phyloP scores from a whole-genome alignment of 2,888 invertebrate species.

The Nipponacmea schrenckii region DNA sequence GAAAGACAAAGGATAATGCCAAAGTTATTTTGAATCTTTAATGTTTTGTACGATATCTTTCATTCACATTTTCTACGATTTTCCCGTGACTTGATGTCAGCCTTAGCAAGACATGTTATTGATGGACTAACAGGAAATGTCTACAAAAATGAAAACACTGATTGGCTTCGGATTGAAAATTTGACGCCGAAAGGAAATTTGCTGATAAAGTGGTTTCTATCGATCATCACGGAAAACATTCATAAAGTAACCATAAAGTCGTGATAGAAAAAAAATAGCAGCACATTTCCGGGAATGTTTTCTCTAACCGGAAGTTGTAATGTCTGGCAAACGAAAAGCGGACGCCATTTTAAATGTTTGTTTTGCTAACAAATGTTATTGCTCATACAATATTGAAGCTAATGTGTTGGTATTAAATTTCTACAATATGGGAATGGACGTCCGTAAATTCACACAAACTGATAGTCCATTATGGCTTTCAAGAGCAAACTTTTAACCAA shows the following conservation, averaged over 20 bases:
- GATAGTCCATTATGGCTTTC: too few species aligned
- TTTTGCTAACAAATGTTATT: neutral
- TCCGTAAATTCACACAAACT: too few species aligned
- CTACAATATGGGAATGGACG: neutral
- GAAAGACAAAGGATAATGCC: neutral
- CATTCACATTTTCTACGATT: conserved; percentile 3
- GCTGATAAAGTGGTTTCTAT: neutral
- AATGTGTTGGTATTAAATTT: neutral
- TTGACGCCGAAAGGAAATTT: conserved; percentile 7
- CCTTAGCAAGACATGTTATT: neutral
- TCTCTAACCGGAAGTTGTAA: conserved; percentile 18
- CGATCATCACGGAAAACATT: conserved; percentile 2
- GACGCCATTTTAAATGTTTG: conserved; percentile 18
- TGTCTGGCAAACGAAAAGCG: conserved; percentile 8
- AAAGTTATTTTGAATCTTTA: neutral
- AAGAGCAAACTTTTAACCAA: too few species aligned
- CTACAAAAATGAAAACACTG: neutral
- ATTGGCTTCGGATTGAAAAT: neutral
- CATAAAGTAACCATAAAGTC: conserved; percentile 1
- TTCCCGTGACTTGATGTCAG: conserved; percentile 3
- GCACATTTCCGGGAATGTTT: conserved; percentile 12
- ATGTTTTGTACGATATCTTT: neutral
- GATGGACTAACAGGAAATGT: conserved; percentile 1
- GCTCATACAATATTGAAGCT: neutral
- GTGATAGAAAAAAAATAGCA: conserved; percentile 1